A percentile compares a stretch with the other conserved stretches of the same genome.
These are phyloP conservation scores for Acromyrmex heyeri DNA, from an alignment of 1,140 invertebrate genomes.

Conservation along the genomic window DNA sequence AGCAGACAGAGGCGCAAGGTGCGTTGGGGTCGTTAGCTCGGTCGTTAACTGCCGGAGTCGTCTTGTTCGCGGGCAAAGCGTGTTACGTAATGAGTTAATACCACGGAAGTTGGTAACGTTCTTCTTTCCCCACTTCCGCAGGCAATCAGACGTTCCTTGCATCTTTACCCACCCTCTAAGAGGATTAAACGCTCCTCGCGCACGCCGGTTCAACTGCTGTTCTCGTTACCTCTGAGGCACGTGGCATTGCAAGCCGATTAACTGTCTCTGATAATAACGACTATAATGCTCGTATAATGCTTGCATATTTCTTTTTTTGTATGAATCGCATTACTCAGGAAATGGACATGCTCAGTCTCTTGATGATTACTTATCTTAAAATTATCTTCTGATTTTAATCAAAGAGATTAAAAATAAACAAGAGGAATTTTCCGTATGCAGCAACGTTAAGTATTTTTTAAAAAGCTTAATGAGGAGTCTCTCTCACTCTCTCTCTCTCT, in stretches of 20 bases:
- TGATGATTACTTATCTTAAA: not conserved
- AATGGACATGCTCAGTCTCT: not conserved
- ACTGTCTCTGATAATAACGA: not conserved
- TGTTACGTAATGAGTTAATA: slow-evolving; percentile 63
- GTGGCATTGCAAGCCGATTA: slow-evolving; percentile 19
- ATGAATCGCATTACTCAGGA: not conserved
- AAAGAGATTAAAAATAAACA: not conserved
- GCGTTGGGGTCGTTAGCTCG: slow-evolving; percentile 53
- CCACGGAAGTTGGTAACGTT: slow-evolving; percentile 31
- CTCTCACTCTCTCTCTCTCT: not conserved
- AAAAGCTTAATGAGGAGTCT: not conserved
- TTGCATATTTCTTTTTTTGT: not conserved
- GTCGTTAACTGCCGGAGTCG: slow-evolving; percentile 58
- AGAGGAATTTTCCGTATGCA: not conserved
- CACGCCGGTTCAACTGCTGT: not conserved
- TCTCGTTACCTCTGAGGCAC: slow-evolving; percentile 17
- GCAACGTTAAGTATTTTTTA: not conserved
- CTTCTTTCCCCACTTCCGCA: slow-evolving; percentile 31
- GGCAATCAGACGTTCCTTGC: slow-evolving; percentile 38
- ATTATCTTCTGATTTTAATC: not conserved
- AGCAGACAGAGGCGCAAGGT: slow-evolving; percentile 31
- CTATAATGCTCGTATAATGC: not conserved
- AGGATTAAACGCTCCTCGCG: slow-evolving; percentile 43
- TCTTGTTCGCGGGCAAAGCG: slow-evolving; percentile 45
- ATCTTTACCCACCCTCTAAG: slow-evolving; percentile 37